A percentile compares a stretch with the other conserved stretches of the same genome.
Evolutionary conservation across 2,113 vertebrate species (phyloP).

Genomic region (Pluvialis apricaria): DNA sequence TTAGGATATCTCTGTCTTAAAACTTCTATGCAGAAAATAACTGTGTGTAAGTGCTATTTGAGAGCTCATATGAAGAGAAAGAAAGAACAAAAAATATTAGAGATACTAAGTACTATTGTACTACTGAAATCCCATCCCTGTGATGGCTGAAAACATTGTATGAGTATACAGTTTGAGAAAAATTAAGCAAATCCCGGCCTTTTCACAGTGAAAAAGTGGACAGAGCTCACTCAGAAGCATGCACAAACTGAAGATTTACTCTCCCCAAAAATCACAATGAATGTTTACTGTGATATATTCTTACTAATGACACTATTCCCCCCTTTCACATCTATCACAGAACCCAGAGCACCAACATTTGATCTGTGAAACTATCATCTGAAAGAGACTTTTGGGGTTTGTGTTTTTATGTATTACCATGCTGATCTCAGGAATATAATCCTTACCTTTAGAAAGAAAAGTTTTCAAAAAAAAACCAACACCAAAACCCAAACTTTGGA

Average conservation of each 20-base stretch:
- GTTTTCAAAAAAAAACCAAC: background rate
- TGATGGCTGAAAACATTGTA: background rate
- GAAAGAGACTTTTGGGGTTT: background rate
- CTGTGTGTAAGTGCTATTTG: background rate
- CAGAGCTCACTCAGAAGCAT: background rate
- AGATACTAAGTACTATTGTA: background rate
- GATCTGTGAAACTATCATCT: background rate
- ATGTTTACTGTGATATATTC: background rate
- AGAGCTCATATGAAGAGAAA: background rate
- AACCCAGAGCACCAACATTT: background rate
- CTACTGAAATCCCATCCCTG: background rate
- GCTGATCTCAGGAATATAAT: background rate
- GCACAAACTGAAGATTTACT: background rate
- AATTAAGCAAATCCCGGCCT: background rate
- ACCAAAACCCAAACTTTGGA: rapidly evolving
- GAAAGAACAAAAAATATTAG: background rate
- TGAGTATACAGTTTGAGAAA: background rate
- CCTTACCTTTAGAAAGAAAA: background rate
- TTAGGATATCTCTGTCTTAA: background rate
- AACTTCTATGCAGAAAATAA: background rate
- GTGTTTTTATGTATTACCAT: background rate
- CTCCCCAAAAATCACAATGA: background rate
- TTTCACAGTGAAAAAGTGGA: background rate
- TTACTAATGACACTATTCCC: background rate
- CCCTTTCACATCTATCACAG: background rate